phyloP scores from a whole-genome alignment of 2,113 vertebrate species.

The Rana temporaria region DNA sequence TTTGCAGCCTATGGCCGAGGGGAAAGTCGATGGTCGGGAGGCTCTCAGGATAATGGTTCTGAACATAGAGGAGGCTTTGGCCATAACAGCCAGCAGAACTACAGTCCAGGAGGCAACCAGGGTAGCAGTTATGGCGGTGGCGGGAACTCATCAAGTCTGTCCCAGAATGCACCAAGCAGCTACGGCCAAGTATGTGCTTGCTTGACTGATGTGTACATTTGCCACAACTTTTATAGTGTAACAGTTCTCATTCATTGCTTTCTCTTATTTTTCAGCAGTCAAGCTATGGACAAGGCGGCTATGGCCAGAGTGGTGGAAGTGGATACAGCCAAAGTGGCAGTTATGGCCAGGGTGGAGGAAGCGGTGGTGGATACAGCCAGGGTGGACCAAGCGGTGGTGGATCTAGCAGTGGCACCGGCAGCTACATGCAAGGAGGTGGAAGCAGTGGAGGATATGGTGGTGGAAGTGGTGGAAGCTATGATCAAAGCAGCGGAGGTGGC shows the following conservation, averaged over 20 bases:
- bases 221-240: background rate
- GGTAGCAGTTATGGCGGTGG: constrained; percentile 63
- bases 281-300: constrained; percentile 69
- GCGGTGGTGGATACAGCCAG: constrained; percentile 76
- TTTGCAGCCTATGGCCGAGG: constrained; percentile 81
- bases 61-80: constrained; percentile 65
- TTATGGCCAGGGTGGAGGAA: constrained; percentile 60
- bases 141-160: constrained; percentile 50
- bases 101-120: constrained; percentile 77
- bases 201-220: background rate
- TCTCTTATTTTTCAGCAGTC: constrained; percentile 14
- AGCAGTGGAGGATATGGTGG: constrained; percentile 53
- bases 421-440: constrained; percentile 75
- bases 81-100: constrained; percentile 69
- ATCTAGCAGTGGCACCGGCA: too few relatives aligned
- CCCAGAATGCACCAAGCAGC: constrained; percentile 64
- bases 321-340: background rate
- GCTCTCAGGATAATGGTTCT: constrained; percentile 77
- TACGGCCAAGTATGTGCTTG: constrained; percentile 70
- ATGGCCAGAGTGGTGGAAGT: constrained; percentile 72
- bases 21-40: constrained; percentile 81
- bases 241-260: background rate
- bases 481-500: background rate
- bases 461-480: constrained; percentile 47
- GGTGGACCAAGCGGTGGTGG: constrained; percentile 62